Evolutionary conservation across 1,140 invertebrate genomes (phyloP).

Genomic region (Anastatus disparis): DNA sequence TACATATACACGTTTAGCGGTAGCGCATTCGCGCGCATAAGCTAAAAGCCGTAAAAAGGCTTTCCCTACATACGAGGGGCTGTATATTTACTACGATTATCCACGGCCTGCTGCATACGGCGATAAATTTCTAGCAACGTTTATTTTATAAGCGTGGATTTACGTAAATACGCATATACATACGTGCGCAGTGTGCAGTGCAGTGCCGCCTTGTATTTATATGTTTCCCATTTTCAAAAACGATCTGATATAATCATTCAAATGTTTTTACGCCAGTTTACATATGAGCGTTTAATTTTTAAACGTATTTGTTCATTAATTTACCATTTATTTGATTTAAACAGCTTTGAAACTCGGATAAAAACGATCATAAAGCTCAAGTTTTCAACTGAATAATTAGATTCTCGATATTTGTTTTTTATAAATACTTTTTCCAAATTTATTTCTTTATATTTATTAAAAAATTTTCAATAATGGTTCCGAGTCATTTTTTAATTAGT

Average conservation of each 20-base stretch:
- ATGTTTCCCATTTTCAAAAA: conserved; percentile 13
- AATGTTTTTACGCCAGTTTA: background rate
- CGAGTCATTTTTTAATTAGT: too few species aligned
- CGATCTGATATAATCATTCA: background rate
- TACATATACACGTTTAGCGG: background rate
- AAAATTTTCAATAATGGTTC: too few species aligned
- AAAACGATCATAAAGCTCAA: too few species aligned
- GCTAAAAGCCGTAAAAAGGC: conserved; percentile 4
- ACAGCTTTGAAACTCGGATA: too few species aligned
- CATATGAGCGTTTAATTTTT: background rate
- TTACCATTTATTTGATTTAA: too few species aligned
- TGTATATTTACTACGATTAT: conserved; percentile 20
- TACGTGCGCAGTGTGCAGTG: too few species aligned
- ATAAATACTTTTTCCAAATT: too few species aligned
- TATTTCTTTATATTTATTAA: too few species aligned
- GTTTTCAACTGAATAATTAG: too few species aligned
- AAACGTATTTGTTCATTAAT: too few species aligned
- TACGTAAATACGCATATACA: conserved; percentile 27
- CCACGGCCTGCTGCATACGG: background rate
- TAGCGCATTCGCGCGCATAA: background rate
- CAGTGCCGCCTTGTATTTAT: too few species aligned
- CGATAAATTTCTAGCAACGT: conserved; percentile 29
- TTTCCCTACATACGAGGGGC: background rate
- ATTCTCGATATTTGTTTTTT: too few species aligned
- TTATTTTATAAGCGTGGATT: conserved; percentile 38